Percentiles rank a stretch among this genome's conserved stretches.
Conservation (phyloP, 2,888 invertebrate species). For the Halictus ligatus region DNA sequence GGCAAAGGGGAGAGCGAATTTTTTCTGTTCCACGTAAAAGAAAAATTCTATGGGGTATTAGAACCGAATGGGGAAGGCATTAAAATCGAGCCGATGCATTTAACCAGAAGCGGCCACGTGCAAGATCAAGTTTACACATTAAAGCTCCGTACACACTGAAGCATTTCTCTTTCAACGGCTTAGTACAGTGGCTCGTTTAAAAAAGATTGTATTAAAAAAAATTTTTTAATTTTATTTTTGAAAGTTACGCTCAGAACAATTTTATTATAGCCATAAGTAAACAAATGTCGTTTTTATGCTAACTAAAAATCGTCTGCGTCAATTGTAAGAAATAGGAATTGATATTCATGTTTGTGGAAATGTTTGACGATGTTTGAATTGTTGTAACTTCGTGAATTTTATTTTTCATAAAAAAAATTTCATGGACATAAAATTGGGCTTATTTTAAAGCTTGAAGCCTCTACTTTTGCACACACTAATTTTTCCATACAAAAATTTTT, state of each 20-base stretch:
- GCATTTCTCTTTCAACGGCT: neutral
- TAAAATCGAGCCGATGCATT: slow-evolving; percentile 15
- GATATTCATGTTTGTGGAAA: neutral
- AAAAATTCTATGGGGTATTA: slow-evolving; percentile 11
- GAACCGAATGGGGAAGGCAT: slow-evolving; percentile 11
- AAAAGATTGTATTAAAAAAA: no score
- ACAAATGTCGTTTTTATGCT: no score
- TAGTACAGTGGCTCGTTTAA: no score
- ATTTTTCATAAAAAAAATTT: no score
- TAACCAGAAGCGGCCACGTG: slow-evolving; percentile 19
- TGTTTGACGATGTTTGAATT: neutral
- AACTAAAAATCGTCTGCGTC: no score
- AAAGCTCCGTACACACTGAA: neutral
- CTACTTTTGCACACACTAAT: neutral
- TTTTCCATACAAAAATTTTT: no score
- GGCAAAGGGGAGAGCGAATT: neutral
- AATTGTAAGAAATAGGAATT: no score
- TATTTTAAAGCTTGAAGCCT: neutral
- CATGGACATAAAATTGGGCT: neutral
- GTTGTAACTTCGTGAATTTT: neutral
- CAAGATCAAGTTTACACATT: slow-evolving; percentile 24
- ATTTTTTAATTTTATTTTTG: no score
- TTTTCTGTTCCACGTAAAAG: neutral
- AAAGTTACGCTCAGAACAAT: no score
- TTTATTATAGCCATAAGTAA: no score